Percentiles rank a stretch among this genome's conserved stretches.
phyloP scores from a whole-genome alignment of 64 coral and sea anemone genomes.

The Actinia equina region DNA sequence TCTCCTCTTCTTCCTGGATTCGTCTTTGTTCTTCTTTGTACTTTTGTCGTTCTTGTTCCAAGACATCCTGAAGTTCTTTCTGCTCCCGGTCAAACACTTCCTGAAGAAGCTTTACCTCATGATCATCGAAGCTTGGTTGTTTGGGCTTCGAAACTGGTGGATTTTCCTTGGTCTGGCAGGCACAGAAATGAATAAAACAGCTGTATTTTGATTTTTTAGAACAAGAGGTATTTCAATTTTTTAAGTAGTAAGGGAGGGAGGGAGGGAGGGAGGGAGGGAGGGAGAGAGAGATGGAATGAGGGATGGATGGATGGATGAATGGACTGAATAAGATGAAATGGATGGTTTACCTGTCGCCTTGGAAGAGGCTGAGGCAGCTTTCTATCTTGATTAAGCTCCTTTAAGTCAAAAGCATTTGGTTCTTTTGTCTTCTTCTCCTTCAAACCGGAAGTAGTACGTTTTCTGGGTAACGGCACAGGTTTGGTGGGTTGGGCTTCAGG shows the following conservation, averaged over 20 bases:
- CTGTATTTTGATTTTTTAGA: no score
- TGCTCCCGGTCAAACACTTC: slow-evolving; percentile 67
- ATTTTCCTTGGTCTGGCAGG: not conserved
- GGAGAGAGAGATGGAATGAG: not conserved
- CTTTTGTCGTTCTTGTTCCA: slow-evolving; percentile 50
- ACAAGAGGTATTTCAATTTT: no score
- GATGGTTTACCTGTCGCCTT: not conserved
- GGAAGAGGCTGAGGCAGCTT: slow-evolving; percentile 15
- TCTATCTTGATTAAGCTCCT: not conserved
- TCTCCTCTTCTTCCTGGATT: slow-evolving; percentile 73
- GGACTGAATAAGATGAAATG: not conserved
- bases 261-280: no score
- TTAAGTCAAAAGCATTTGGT: not conserved
- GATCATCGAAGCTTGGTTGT: slow-evolving; percentile 42
- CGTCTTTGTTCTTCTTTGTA: slow-evolving; percentile 75
- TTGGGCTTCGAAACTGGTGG: not conserved
- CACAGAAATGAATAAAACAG: not conserved
- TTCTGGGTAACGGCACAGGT: slow-evolving; percentile 5
- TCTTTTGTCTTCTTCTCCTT: not conserved
- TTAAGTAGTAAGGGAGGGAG: no score
- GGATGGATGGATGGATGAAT: not conserved
- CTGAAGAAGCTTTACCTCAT: slow-evolving; percentile 57
- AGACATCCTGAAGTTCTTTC: slow-evolving; percentile 47
- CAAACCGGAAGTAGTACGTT: not conserved
- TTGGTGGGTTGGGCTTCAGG: not conserved